Conservation (phyloP, 2,113 vertebrate species). For the Pachypanchax playfairii region DNA sequence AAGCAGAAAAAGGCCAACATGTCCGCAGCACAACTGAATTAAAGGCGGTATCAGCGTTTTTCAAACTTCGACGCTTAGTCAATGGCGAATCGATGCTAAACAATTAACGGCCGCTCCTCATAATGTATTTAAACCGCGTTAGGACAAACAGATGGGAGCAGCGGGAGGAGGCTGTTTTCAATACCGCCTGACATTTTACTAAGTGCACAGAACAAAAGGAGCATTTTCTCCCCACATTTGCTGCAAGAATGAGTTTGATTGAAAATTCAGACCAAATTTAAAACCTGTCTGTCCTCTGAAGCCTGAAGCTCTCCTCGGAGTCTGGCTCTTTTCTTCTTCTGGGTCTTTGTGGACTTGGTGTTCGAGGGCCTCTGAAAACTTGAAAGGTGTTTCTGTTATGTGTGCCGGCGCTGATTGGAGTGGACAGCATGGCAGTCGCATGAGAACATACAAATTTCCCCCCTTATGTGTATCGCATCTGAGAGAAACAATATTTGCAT, state of each 20-base stretch:
- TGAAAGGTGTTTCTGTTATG: conserved; percentile 32
- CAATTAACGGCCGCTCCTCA: conserved; percentile 34
- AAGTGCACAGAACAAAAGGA: conserved; percentile 23
- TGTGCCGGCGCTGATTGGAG: conserved; percentile 39
- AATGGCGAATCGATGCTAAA: conserved; percentile 56
- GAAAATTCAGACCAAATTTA: conserved; percentile 64
- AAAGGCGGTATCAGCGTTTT: conserved; percentile 29
- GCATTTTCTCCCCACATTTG: not conserved
- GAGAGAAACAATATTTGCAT: conserved; percentile 26
- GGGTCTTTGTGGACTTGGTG: conserved; percentile 18
- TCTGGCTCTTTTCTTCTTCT: conserved; percentile 22
- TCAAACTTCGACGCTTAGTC: conserved; percentile 47
- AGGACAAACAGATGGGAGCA: conserved; percentile 39
- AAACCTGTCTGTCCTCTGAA: conserved; percentile 54
- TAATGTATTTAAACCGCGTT: conserved; percentile 18
- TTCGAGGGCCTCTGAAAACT: conserved; percentile 40
- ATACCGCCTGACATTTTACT: conserved; percentile 42
- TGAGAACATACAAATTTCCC: conserved; percentile 1
- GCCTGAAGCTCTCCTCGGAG: conserved; percentile 42
- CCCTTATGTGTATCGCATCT: conserved; percentile 5
- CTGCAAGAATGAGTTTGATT: conserved; percentile 45
- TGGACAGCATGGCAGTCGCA: not conserved
- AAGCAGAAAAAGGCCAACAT: conserved; percentile 45
- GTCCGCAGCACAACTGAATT: conserved; percentile 58
- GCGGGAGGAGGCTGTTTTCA: conserved; percentile 24